Percentiles rank a stretch among this genome's conserved stretches.
Evolutionary conservation across 2,113 vertebrate species (phyloP).

Genomic region (Mastomys coucha): DNA sequence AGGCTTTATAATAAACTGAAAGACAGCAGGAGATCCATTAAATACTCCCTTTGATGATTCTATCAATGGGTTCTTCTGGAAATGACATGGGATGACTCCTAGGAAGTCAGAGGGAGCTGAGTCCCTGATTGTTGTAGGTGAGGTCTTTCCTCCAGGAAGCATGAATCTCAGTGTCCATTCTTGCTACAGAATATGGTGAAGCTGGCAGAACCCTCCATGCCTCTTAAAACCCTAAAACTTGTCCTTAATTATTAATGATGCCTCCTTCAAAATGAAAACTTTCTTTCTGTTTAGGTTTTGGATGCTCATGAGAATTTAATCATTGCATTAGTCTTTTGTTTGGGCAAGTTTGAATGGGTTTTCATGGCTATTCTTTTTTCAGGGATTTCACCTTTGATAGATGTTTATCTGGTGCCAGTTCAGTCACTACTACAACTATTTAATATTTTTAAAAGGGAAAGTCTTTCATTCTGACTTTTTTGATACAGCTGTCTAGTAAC

Average conservation of each 20-base stretch:
- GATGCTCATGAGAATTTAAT: slow-evolving; percentile 52
- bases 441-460: slow-evolving; percentile 11
- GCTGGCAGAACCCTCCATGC: not conserved
- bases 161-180: not conserved
- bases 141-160: not conserved
- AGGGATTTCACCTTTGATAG: not conserved
- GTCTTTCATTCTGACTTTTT: slow-evolving; percentile 56
- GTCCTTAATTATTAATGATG: not conserved
- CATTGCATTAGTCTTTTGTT: slow-evolving; percentile 9
- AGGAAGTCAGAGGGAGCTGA: not conserved
- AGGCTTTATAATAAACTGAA: not conserved
- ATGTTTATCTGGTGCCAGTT: slow-evolving; percentile 8
- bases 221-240: slow-evolving; percentile 19
- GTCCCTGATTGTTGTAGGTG: not conserved
- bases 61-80: not conserved
- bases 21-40: not conserved
- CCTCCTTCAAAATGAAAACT: not conserved
- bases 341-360: slow-evolving; percentile 54
- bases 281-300: not conserved
- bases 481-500: slow-evolving; percentile 36
- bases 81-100: not conserved
- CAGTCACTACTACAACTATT: slow-evolving; percentile 46
- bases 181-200: not conserved
- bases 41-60: not conserved
- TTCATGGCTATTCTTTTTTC: not conserved